Evolutionary conservation across 2,113 vertebrate species (phyloP).

Genomic region (Grallaria varia): DNA sequence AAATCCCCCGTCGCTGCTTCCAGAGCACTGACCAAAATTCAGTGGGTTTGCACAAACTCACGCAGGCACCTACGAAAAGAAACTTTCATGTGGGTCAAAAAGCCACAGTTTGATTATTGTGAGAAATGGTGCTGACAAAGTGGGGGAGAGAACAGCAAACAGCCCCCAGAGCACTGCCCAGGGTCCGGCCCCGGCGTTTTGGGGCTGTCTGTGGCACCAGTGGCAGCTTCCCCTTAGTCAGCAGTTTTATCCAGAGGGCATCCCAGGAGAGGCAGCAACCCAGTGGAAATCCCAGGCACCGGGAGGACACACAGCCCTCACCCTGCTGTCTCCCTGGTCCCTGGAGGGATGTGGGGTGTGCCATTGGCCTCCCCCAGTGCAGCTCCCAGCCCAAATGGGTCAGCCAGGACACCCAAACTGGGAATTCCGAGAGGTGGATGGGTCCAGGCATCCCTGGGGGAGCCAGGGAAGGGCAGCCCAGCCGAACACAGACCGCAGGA

Average conservation of each 20-base stretch:
- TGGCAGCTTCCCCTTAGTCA: not conserved
- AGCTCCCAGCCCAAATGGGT: not conserved
- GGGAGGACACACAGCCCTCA: not conserved
- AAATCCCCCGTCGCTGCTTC: not conserved
- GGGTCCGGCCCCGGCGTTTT: not conserved
- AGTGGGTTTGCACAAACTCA: constrained; percentile 11
- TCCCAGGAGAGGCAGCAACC: not conserved
- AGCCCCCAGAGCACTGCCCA: not conserved
- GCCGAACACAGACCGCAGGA: not conserved
- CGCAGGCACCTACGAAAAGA: not conserved
- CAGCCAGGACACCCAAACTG: not conserved
- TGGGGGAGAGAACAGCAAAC: not conserved
- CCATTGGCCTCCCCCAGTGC: accelerated
- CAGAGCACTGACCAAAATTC: constrained; percentile 14
- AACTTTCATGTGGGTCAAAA: constrained; percentile 32
- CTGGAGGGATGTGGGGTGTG: not conserved
- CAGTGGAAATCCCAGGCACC: not conserved
- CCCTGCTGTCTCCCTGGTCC: not conserved
- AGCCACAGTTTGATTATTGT: constrained; percentile 9
- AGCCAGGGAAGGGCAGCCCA: not conserved
- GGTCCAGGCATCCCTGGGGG: not conserved
- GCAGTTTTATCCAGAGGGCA: not conserved
- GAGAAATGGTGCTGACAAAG: not conserved
- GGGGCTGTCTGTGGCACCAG: not conserved
- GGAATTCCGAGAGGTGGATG: accelerated